Conservation (phyloP, 1,140 invertebrate species). For the Linepithema humile region DNA sequence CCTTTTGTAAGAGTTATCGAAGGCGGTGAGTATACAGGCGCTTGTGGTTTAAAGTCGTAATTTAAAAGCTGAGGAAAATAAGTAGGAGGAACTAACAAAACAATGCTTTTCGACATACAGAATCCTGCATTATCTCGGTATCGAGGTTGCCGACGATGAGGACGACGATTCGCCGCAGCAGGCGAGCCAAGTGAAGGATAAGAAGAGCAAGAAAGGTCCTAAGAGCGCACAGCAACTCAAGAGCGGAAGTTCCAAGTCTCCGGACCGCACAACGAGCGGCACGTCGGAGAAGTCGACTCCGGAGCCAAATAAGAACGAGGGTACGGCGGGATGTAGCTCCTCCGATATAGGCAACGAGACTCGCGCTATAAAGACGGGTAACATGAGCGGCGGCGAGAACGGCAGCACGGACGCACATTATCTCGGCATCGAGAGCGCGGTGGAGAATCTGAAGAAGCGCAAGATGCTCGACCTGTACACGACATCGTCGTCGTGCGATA, state of each 20-base stretch:
- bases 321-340: neutral
- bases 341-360: conserved; percentile 61
- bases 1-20: conserved; percentile 88
- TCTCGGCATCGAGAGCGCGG: conserved; percentile 77
- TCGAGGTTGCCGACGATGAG: conserved; percentile 87
- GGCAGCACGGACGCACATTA: conserved; percentile 65
- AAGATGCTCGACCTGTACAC: conserved; percentile 74
- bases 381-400: conserved; percentile 15
- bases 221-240: conserved; percentile 68
- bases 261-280: conserved; percentile 67
- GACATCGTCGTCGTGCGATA: conserved; percentile 42
- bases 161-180: conserved; percentile 81
- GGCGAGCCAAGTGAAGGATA: conserved; percentile 80
- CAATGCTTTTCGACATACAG: conserved; percentile 80
- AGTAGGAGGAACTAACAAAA: neutral
- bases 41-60: conserved; percentile 8
- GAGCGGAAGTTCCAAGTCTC: conserved; percentile 71
- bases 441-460: conserved; percentile 82
- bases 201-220: conserved; percentile 85
- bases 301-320: conserved; percentile 71
- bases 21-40: conserved; percentile 85
- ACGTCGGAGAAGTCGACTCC: conserved; percentile 75
- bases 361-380: conserved; percentile 5
- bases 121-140: conserved; percentile 89
- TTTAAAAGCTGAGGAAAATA: neutral